Conservation (phyloP, 2,888 invertebrate species). For the Coleophora flavipennella region DNA sequence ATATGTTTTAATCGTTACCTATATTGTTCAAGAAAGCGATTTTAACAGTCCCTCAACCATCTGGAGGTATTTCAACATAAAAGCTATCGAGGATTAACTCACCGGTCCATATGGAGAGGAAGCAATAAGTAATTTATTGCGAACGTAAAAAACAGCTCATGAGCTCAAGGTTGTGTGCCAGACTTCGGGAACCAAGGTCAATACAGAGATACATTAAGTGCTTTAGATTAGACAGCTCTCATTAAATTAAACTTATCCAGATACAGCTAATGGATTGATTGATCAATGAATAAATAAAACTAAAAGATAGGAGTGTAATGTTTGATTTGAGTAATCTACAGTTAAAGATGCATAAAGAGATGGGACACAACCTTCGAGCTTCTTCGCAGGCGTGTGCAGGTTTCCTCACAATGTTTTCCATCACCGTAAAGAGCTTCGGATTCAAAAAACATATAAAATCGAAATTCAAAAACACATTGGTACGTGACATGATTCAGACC, state of each 20-base stretch:
- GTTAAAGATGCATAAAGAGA: too few relatives aligned
- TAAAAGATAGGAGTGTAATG: too few relatives aligned
- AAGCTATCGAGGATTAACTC: conserved; percentile 2
- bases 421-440: too few relatives aligned
- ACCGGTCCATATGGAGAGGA: conserved; percentile 36
- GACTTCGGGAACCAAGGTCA: conserved; percentile 36
- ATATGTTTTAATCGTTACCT: too few relatives aligned
- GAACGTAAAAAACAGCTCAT: conserved; percentile 30
- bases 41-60: conserved; percentile 22
- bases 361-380: too few relatives aligned
- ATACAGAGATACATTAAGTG: conserved; percentile 30
- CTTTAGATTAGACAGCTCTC: conserved; percentile 17
- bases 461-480: too few relatives aligned
- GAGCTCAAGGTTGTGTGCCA: conserved; percentile 42
- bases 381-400: too few relatives aligned
- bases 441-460: too few relatives aligned
- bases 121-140: conserved; percentile 47
- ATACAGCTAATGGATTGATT: conserved; percentile 1
- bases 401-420: too few relatives aligned
- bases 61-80: conserved; percentile 1
- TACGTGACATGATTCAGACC: too few relatives aligned
- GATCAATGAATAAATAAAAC: not conserved
- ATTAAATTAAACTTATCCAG: conserved; percentile 1
- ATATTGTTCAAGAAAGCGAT: too few relatives aligned
- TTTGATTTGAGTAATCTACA: too few relatives aligned